These are phyloP conservation scores for Meghimatium bilineatum DNA, from an alignment of 2,888 invertebrate species.

Conservation along the genomic window DNA sequence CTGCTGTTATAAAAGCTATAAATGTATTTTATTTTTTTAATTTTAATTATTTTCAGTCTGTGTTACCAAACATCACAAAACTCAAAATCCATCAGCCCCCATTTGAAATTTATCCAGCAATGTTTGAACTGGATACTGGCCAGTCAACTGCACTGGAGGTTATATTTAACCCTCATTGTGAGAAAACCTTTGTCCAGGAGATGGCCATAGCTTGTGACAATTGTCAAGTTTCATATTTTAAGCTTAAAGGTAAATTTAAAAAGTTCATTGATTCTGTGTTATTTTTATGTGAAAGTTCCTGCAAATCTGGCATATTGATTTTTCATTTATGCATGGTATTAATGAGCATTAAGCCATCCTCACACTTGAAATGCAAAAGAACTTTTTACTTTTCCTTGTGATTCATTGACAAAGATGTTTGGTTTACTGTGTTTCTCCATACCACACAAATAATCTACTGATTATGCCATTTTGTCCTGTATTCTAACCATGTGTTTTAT, in stretches of 20 bases:
- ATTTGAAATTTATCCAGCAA: conserved; percentile 75
- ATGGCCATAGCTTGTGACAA: conserved; percentile 77
- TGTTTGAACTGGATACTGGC: conserved; percentile 70
- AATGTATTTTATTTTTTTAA: neutral
- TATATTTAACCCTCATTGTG: conserved; percentile 70
- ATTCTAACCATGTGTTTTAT: too few relatives aligned
- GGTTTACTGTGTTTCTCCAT: too few relatives aligned
- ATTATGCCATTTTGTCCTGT: too few relatives aligned
- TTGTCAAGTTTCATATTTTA: conserved; percentile 74
- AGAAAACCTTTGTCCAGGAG: conserved; percentile 65
- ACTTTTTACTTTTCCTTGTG: too few relatives aligned
- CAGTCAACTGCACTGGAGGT: conserved; percentile 72
- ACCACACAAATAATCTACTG: too few relatives aligned
- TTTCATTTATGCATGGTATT: too few relatives aligned
- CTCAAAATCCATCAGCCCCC: conserved; percentile 66
- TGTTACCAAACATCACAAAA: conserved; percentile 34
- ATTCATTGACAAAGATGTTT: too few relatives aligned
- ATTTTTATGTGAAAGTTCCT: too few relatives aligned
- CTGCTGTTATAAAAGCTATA: neutral
- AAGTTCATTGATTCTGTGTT: neutral
- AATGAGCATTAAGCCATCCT: too few relatives aligned
- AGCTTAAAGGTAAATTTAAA: conserved; percentile 68
- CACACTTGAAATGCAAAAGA: too few relatives aligned
- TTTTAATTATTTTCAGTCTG: conserved; percentile 26
- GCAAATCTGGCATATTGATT: too few relatives aligned